These are phyloP conservation scores for Tenebrosternarchus preto DNA, from an alignment of 2,113 vertebrate genomes.

Conservation along the genomic window DNA sequence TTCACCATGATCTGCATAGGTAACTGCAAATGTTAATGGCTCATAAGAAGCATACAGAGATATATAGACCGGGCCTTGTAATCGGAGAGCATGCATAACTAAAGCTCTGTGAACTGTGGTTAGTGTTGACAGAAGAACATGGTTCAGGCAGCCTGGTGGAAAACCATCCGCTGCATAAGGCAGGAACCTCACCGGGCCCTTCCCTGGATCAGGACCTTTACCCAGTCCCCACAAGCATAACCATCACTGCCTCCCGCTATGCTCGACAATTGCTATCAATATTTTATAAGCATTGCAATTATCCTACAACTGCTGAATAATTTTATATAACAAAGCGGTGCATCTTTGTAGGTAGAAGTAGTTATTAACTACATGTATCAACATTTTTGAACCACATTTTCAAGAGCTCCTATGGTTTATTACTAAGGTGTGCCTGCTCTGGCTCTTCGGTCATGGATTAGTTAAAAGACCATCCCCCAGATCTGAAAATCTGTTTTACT, in stretches of 20 bases:
- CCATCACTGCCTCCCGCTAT: not conserved
- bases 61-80: conserved; percentile 50
- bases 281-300: not conserved
- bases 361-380: not conserved
- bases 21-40: conserved; percentile 9
- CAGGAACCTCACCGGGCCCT: not conserved
- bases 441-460: conserved; percentile 3
- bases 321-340: not conserved
- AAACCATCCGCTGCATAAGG: not conserved
- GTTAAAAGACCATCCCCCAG: not conserved
- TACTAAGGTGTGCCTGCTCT: conserved; percentile 13
- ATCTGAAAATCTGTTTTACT: conserved; percentile 32
- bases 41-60: conserved; percentile 51
- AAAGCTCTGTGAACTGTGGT: conserved; percentile 1
- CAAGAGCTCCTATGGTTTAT: not conserved
- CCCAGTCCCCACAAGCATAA: not conserved
- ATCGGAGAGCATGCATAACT: conserved; percentile 12
- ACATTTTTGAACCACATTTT: not conserved
- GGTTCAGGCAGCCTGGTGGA: not conserved
- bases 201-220: not conserved
- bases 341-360: not conserved
- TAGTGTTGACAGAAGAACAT: conserved; percentile 19
- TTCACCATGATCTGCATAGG: conserved; percentile 1
- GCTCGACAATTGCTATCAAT: not conserved
- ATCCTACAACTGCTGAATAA: not conserved